Evolutionary conservation across 1,140 invertebrate species (phyloP).

Genomic region (Leucophenga varia): DNA sequence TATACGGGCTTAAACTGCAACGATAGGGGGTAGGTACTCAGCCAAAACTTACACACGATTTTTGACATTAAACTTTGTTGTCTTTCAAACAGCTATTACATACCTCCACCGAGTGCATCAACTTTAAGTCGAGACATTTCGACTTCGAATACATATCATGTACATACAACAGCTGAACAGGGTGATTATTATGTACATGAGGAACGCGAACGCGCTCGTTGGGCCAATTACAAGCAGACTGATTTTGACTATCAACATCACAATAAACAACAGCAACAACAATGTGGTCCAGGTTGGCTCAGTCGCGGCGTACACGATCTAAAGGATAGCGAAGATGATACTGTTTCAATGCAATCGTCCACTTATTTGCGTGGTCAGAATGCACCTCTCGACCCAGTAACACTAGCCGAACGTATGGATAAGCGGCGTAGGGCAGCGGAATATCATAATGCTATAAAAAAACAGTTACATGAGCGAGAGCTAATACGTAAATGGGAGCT

Average conservation of each 20-base stretch:
- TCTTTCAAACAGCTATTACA: conserved; percentile 17
- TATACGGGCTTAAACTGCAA: conserved; percentile 18
- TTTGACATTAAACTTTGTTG: conserved; percentile 16
- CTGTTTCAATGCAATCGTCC: conserved; percentile 57
- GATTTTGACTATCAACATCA: background rate
- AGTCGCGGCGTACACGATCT: conserved; percentile 43
- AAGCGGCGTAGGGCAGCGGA: conserved; percentile 66
- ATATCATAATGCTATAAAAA: conserved; percentile 68
- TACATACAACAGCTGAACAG: conserved; percentile 38
- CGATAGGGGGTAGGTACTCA: conserved; percentile 42
- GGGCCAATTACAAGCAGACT: conserved; percentile 58
- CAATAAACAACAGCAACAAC: conserved; percentile 12
- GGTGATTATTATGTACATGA: conserved; percentile 44
- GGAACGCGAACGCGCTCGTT: conserved; percentile 65
- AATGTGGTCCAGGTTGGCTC: conserved; percentile 40
- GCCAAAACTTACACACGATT: background rate
- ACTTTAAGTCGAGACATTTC: conserved; percentile 46
- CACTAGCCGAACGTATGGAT: conserved; percentile 64
- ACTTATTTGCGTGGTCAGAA: conserved; percentile 68
- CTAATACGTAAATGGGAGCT: conserved; percentile 62
- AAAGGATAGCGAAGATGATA: conserved; percentile 53
- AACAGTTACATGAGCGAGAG: conserved; percentile 68
- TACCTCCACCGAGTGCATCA: conserved; percentile 31
- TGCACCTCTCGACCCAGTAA: conserved; percentile 63
- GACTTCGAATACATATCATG: conserved; percentile 48